Conservation (phyloP, 1,140 invertebrate genomes). For the Dendrolimus kikuchii region DNA sequence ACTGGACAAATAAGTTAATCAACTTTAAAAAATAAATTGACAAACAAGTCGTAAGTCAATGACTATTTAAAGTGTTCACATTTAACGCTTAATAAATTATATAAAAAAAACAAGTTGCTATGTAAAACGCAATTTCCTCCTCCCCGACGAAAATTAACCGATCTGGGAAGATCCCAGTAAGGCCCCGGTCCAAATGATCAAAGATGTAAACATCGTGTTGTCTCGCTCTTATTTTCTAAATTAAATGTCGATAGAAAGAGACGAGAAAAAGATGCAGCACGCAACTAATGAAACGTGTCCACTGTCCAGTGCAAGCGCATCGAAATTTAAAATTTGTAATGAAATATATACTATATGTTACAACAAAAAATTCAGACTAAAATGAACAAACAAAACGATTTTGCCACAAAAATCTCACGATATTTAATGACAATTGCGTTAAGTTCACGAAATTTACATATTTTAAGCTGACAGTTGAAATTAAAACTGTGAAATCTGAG, state of each 20-base stretch:
- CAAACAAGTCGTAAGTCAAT: conserved; percentile 4
- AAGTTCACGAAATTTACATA: conserved; percentile 25
- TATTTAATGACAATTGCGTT: background rate
- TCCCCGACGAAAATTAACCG: conserved; percentile 58
- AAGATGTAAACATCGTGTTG: conserved; percentile 43
- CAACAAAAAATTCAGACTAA: background rate
- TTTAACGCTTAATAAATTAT: conserved; percentile 39
- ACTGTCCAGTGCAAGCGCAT: conserved; percentile 58
- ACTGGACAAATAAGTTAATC: too few relatives aligned
- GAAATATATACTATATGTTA: conserved; percentile 4
- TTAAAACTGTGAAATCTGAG: conserved; percentile 28
- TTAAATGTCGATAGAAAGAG: conserved; percentile 27
- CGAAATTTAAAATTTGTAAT: conserved; percentile 28
- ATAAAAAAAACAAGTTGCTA: conserved; percentile 51
- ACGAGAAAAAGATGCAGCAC: conserved; percentile 49
- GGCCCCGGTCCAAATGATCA: conserved; percentile 61
- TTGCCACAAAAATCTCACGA: too few relatives aligned
- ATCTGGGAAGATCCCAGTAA: conserved; percentile 57
- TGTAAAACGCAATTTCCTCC: conserved; percentile 52
- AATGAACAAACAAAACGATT: background rate
- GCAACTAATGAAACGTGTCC: conserved; percentile 63
- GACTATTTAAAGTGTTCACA: conserved; percentile 12
- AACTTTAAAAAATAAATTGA: background rate
- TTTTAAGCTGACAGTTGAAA: conserved; percentile 25
- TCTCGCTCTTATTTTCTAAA: conserved; percentile 28